Percentiles rank a stretch among this genome's conserved stretches.
Evolutionary conservation across 2,888 invertebrate species (phyloP).

Genomic region (Lepidocyrtoides sp.): DNA sequence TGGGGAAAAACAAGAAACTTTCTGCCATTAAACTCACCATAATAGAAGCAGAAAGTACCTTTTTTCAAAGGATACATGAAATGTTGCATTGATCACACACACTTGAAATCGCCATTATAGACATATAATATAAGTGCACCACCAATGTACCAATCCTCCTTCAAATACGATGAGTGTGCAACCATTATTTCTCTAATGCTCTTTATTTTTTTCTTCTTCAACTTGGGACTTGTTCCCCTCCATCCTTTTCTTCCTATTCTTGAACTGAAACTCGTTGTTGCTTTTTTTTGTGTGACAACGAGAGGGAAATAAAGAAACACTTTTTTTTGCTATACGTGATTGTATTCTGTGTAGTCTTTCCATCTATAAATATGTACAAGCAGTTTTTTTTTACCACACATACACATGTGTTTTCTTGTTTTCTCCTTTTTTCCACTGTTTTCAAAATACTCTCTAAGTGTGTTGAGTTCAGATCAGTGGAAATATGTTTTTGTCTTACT

Average conservation of each 20-base stretch:
- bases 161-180: constrained; percentile 5
- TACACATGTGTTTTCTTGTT: too few relatives aligned
- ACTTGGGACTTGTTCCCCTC: not conserved
- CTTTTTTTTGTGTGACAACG: not conserved
- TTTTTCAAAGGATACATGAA: constrained; percentile 12
- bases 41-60: not conserved
- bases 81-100: constrained; percentile 53
- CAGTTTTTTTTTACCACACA: constrained; percentile 18
- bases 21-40: not conserved
- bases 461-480: not conserved
- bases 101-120: constrained; percentile 6
- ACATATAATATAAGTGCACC: too few relatives aligned
- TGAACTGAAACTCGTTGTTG: not conserved
- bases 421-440: not conserved
- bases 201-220: not conserved
- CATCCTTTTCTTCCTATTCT: not conserved
- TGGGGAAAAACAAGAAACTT: not conserved
- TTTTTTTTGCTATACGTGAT: not conserved
- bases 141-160: not conserved
- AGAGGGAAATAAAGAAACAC: not conserved
- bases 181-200: not conserved
- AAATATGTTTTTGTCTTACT: too few relatives aligned
- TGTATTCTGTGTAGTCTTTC: not conserved
- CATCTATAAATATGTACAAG: constrained; percentile 1
- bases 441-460: not conserved